Percentiles rank a stretch among this genome's conserved stretches.
phyloP scores from a whole-genome alignment of 2,888 invertebrate species.

The Apamea epomidion region DNA sequence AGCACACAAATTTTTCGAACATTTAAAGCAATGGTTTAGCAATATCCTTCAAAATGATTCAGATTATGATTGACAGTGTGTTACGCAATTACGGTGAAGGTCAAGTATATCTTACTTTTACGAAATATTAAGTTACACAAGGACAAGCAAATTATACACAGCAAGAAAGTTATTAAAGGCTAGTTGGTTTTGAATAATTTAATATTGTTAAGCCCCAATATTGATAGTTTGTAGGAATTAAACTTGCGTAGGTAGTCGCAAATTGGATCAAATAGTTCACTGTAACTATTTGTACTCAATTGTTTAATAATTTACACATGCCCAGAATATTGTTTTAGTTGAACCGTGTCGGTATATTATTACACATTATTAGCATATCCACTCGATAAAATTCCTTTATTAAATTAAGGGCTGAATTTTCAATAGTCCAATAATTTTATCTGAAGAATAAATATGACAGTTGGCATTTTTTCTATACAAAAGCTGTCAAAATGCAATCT shows the following conservation, averaged over 20 bases:
- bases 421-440: too few species aligned
- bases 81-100: too few species aligned
- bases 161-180: constrained; percentile 35
- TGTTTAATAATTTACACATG: constrained; percentile 54
- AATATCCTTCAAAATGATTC: too few species aligned
- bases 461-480: not conserved
- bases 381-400: not conserved
- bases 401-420: not conserved
- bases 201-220: constrained; percentile 48
- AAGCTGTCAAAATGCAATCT: not conserved
- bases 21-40: too few species aligned
- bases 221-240: constrained; percentile 55
- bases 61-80: too few species aligned
- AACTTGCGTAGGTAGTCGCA: constrained; percentile 36
- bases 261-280: constrained; percentile 61
- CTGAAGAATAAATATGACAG: not conserved
- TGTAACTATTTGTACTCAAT: constrained; percentile 38
- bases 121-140: not conserved
- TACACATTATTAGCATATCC: not conserved
- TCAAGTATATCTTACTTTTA: not conserved
- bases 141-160: not conserved
- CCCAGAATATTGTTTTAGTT: constrained; percentile 20
- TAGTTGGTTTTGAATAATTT: constrained; percentile 54
- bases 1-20: too few species aligned
- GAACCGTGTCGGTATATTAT: not conserved